Conservation (phyloP, 2,888 invertebrate genomes). For the Caenorhabditis afra region DNA sequence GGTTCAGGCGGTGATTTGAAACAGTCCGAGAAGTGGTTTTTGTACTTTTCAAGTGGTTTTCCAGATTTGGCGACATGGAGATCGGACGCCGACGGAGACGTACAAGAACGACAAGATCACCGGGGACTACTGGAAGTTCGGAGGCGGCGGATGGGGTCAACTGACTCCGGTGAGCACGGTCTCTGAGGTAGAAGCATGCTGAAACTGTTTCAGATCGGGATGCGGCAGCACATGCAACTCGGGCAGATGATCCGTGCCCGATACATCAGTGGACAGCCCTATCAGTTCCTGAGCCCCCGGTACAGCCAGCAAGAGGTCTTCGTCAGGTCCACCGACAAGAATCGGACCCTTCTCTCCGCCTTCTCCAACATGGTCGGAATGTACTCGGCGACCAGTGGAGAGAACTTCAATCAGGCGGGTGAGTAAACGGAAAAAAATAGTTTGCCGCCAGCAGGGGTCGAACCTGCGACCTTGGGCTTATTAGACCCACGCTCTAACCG, state of each 20-base stretch:
- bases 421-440: conserved; percentile 55
- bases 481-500: conserved; percentile 81
- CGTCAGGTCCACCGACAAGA: conserved; percentile 88
- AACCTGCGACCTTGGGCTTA: conserved; percentile 80
- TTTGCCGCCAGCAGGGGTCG: conserved; percentile 80
- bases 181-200: not conserved
- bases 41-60: not conserved
- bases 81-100: conserved; percentile 67
- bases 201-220: conserved; percentile 52
- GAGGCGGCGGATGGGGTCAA: conserved; percentile 67
- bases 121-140: conserved; percentile 52
- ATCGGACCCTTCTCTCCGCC: conserved; percentile 86
- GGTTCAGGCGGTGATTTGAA: conserved; percentile 47
- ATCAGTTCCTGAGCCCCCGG: conserved; percentile 29
- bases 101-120: conserved; percentile 63
- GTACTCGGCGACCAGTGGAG: conserved; percentile 34
- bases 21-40: not conserved
- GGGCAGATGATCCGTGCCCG: conserved; percentile 61
- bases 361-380: conserved; percentile 78
- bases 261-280: conserved; percentile 60
- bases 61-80: conserved; percentile 75
- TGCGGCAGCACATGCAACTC: conserved; percentile 64
- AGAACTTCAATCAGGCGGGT: conserved; percentile 30
- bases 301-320: conserved; percentile 81
- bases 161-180: conserved; percentile 59